Base-by-base conservation (phyloP, 2,888 invertebrate species). In the Hyalella azteca region DNA sequence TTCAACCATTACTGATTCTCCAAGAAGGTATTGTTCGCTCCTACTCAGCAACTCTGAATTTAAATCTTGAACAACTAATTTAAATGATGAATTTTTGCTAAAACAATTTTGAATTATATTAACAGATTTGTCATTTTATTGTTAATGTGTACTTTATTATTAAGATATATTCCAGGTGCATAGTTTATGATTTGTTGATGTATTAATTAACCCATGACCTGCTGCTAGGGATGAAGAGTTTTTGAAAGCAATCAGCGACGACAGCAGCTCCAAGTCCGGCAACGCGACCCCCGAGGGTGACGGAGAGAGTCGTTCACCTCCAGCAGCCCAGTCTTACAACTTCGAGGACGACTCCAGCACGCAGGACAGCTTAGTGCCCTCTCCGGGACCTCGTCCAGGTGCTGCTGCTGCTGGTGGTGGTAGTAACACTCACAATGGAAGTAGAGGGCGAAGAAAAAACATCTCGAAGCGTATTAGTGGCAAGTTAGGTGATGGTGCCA, bases 1-100 rank as follows among this genome's bases (percentile, higher is more conserved):
- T 45, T 82, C 82, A 4, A 82, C 81, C 36, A 45, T 82, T 41
- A 81, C 82, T 22, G 82, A 82, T 75, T 82, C 82, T 36, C 81
- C 81, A 2, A 78, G 78, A 81, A 81, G 82, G 66, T 66, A 66
- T n/a, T n/a, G n/a, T n/a, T n/a, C n/a, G n/a, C n/a, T n/a, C n/a
- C n/a, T n/a, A n/a, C n/a, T n/a, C n/a, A n/a, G n/a, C n/a, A n/a
- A n/a, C n/a, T n/a, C n/a, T n/a, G n/a, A n/a, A n/a, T n/a, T n/a
- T n/a, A n/a, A n/a, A n/a, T n/a, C n/a, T n/a, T n/a, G n/a, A n/a
- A n/a, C n/a, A n/a, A n/a, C n/a, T n/a, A n/a, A n/a, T n/a, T n/a
- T n/a, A n/a, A n/a, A n/a, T n/a, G n/a, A n/a, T n/a, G n/a, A n/a
- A n/a, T n/a, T n/a, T n/a, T n/a, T n/a, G n/a, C n/a, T n/a, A n/a